Evolutionary conservation across 2,113 vertebrate species (phyloP).

Genomic region (Zosterops hypoxanthus): DNA sequence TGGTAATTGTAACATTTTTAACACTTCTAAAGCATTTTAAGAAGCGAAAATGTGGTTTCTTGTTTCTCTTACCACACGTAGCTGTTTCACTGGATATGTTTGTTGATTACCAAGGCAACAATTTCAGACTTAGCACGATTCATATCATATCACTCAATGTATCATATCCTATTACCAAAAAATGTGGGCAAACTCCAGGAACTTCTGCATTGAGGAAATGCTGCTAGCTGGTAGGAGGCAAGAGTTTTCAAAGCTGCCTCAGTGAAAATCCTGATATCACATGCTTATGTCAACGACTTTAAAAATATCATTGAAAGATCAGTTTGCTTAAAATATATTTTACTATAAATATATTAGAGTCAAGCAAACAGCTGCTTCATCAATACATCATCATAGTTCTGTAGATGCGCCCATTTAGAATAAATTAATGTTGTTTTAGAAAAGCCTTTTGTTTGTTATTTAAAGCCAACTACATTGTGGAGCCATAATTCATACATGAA

Average conservation of each 20-base stretch:
- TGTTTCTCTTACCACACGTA: background rate
- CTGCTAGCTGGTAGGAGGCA: conserved; percentile 14
- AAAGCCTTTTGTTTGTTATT: background rate
- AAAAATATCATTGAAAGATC: background rate
- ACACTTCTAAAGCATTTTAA: background rate
- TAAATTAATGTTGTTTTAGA: background rate
- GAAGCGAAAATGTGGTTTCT: background rate
- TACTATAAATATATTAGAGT: background rate
- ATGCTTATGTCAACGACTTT: background rate
- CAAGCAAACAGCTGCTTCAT: background rate
- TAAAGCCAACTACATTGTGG: background rate
- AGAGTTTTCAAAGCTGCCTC: background rate
- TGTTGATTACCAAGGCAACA: conserved; percentile 18
- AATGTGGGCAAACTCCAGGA: conserved; percentile 39
- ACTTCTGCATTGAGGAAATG: conserved; percentile 6
- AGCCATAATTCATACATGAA: background rate
- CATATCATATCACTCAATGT: conserved; percentile 37
- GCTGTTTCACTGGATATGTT: conserved; percentile 15
- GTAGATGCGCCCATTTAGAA: background rate
- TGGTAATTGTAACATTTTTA: background rate
- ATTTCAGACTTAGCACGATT: background rate
- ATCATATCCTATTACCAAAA: no score
- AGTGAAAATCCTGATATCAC: conserved; percentile 8
- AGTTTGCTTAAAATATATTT: background rate
- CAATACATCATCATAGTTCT: background rate